Conservation (phyloP, 2,888 invertebrate species). For the Stomorhina lunata region DNA sequence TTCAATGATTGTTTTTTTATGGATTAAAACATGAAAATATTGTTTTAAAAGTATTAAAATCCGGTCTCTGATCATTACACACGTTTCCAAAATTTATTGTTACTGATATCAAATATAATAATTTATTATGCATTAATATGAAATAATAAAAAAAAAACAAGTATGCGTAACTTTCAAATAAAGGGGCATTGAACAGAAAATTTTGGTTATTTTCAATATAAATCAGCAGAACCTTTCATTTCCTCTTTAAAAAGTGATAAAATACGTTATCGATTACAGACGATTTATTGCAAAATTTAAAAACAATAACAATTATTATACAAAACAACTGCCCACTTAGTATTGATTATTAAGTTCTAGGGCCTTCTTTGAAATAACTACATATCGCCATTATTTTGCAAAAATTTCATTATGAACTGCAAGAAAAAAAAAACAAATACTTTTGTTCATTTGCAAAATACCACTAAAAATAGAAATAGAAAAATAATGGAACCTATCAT, state of each 20-base stretch:
- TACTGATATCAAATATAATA: neutral
- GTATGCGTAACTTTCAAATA: slow-evolving; percentile 16
- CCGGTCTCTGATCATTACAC: too few relatives aligned
- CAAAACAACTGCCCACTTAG: slow-evolving; percentile 29
- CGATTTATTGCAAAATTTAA: neutral
- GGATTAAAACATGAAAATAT: too few relatives aligned
- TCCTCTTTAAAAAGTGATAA: slow-evolving; percentile 27
- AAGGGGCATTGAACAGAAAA: slow-evolving; percentile 45
- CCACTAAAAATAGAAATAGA: neutral
- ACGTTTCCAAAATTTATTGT: neutral
- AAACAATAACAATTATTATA: neutral
- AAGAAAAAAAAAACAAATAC: neutral
- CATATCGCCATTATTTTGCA: neutral
- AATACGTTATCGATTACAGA: slow-evolving; percentile 23
- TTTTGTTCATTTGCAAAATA: neutral
- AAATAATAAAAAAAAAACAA: too few relatives aligned
- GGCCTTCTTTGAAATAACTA: slow-evolving; percentile 13
- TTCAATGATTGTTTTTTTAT: too few relatives aligned
- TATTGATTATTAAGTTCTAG: slow-evolving; percentile 34
- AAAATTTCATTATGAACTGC: neutral
- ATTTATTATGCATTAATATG: neutral
- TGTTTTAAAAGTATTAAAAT: too few relatives aligned
- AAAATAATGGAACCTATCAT: too few relatives aligned
- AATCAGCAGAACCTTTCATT: slow-evolving; percentile 29
- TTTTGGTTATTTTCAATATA: neutral